Evolutionary conservation across 2,888 invertebrate species (phyloP).

Genomic region (Philereme vetulata): DNA sequence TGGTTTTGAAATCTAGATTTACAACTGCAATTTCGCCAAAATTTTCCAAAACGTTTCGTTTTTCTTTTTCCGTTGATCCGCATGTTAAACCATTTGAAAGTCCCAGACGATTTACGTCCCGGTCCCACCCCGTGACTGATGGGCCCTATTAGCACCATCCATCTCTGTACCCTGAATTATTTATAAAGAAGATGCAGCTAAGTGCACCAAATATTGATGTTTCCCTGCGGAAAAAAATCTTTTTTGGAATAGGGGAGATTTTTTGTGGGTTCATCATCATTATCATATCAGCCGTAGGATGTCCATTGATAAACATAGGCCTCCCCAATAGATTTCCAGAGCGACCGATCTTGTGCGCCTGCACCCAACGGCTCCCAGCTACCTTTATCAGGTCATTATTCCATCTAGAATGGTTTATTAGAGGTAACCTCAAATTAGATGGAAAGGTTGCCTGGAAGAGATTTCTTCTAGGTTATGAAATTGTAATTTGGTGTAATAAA

Average conservation of each 20-base stretch:
- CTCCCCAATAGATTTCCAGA: too few species aligned
- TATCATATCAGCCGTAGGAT: too few species aligned
- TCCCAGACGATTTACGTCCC: constrained; percentile 74
- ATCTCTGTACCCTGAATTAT: constrained; percentile 67
- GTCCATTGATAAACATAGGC: too few species aligned
- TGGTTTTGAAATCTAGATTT: constrained; percentile 6
- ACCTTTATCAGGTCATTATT: too few species aligned
- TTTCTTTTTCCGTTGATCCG: constrained; percentile 19
- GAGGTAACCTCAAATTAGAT: too few species aligned
- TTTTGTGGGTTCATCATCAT: background rate
- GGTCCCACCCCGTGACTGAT: constrained; percentile 60
- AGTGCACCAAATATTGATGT: constrained; percentile 45
- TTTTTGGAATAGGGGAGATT: constrained; percentile 16
- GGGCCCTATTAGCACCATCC: constrained; percentile 65
- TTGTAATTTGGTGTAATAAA: too few species aligned
- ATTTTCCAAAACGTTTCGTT: constrained; percentile 14
- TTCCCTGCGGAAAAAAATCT: constrained; percentile 19
- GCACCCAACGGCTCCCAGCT: too few species aligned
- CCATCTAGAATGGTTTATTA: too few species aligned
- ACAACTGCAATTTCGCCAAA: constrained; percentile 4
- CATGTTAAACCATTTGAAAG: constrained; percentile 56
- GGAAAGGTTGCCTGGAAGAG: too few species aligned
- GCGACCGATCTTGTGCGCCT: too few species aligned
- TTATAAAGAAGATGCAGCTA: constrained; percentile 67
- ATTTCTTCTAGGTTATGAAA: too few species aligned